Base-by-base conservation (phyloP, 2,888 invertebrate genomes). In the Podotricha telesiphe region DNA sequence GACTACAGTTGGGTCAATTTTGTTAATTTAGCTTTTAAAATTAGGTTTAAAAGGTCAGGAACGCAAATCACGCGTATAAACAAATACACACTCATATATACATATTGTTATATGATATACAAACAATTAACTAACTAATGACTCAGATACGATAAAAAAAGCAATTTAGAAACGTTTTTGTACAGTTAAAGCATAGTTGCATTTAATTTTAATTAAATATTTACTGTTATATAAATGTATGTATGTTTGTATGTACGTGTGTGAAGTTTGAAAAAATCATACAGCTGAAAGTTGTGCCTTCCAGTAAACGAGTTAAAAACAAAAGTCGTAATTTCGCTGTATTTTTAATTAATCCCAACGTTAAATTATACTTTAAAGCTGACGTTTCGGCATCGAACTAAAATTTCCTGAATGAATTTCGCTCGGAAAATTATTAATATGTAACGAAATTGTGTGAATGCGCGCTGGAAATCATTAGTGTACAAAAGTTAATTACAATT, bases 341-440 rank as follows among this genome's bases (percentile, higher is more conserved):
- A 59, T 45, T 45, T 59, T 59, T 59, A 59, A 59, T 59, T 59
- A 59, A 59, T 59, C 22, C 17, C 59, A 45, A 59, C 59, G 45
- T 59, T 59, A 59, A 59, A 59, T 59, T 59, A 28, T 17, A 59
- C 59, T 45, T 45, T 28, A 34, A 6, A 34, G 59, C 11, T 22
- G 59, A 42, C 59, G 59, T 59, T 59, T 59, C 22, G 17, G 17
- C 59, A 59, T 59, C 28, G 45, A 47, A 62, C 62, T 48, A 62
- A 48, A 62, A 42, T 47, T 62, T 62, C 48, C 37, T 34, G 34
- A 10, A 48, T 37, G 19, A 34, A 37, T 48, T 62, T 48, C 62
- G 37, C 62, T 62, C 47, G 34, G 17, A 34, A 62, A 62, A 62
- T 62, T 40, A 48, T 48, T 48, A 48, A 62, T 11, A 34, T 48